A percentile compares a stretch with the other conserved stretches of the same genome.
These are phyloP conservation scores for Candoia aspera DNA, from an alignment of 2,113 vertebrate species.

Conservation along the genomic window DNA sequence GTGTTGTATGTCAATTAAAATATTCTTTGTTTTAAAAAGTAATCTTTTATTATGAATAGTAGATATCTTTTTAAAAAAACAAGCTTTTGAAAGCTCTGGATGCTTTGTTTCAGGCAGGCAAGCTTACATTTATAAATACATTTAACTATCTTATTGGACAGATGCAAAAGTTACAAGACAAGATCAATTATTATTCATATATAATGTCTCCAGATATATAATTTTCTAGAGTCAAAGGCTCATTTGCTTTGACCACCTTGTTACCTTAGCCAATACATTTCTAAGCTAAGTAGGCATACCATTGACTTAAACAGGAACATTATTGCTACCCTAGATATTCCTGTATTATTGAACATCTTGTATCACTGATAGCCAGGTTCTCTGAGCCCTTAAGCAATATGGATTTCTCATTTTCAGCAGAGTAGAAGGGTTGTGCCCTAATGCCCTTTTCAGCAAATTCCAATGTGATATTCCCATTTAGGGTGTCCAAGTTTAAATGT, in stretches of 20 bases:
- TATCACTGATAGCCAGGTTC: neutral
- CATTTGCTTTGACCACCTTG: slow-evolving; percentile 45
- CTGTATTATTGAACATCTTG: neutral
- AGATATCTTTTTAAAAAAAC: neutral
- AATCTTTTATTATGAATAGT: neutral
- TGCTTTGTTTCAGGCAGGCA: neutral
- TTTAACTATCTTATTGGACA: slow-evolving; percentile 9
- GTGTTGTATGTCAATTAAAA: neutral
- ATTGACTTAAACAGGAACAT: slow-evolving; percentile 3
- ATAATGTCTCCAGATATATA: slow-evolving; percentile 48
- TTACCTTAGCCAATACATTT: slow-evolving; percentile 53
- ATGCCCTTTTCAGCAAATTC: neutral
- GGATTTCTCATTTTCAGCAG: slow-evolving; percentile 1
- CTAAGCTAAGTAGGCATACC: neutral
- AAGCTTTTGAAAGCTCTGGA: neutral
- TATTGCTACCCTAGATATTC: slow-evolving; percentile 29
- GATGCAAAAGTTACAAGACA: slow-evolving; percentile 27
- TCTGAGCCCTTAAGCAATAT: slow-evolving; percentile 11
- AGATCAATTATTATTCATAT: slow-evolving; percentile 53
- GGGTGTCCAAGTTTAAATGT: neutral
- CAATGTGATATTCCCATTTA: neutral
- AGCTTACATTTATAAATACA: slow-evolving; percentile 22
- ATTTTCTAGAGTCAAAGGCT: slow-evolving; percentile 53
- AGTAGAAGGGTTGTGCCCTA: neutral
- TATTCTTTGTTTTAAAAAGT: neutral